phyloP scores from a whole-genome alignment of 2,797 vertebrate genomes.

The Danio albolineatus region DNA sequence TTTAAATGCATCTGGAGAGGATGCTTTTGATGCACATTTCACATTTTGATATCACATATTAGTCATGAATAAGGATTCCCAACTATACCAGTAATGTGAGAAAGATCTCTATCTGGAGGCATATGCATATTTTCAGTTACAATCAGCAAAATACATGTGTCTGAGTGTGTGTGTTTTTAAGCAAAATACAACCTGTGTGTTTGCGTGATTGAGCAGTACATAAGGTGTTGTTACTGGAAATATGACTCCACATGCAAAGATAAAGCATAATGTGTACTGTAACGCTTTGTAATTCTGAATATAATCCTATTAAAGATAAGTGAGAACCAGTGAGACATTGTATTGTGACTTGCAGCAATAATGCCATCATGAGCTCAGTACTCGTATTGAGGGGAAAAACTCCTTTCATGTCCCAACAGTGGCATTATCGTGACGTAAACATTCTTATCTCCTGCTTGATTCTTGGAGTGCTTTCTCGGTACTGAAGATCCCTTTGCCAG shows the following conservation, averaged over 20 bases:
- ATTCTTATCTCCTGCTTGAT: neutral
- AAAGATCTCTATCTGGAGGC: too few relatives aligned
- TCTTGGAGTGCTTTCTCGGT: neutral
- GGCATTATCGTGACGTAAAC: neutral
- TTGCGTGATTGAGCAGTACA: neutral
- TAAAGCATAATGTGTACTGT: neutral
- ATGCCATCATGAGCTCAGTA: neutral
- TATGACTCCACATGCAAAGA: conserved; percentile 7
- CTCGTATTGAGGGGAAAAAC: neutral
- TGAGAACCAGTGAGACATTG: neutral
- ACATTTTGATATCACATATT: too few relatives aligned
- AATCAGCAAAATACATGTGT: neutral
- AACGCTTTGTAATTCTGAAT: neutral
- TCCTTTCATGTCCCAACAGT: neutral
- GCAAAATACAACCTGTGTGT: neutral
- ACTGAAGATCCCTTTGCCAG: neutral
- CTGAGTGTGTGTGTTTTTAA: neutral
- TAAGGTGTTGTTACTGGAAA: too few relatives aligned
- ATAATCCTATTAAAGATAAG: neutral
- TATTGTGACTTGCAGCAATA: conserved; percentile 3
- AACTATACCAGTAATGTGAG: too few relatives aligned
- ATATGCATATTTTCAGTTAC: too few relatives aligned
- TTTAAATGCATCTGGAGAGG: too few relatives aligned
- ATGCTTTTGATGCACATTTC: too few relatives aligned
- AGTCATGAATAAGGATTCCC: too few relatives aligned